phyloP scores from a whole-genome alignment of 2,888 invertebrate species.

The Epiblema foenella region DNA sequence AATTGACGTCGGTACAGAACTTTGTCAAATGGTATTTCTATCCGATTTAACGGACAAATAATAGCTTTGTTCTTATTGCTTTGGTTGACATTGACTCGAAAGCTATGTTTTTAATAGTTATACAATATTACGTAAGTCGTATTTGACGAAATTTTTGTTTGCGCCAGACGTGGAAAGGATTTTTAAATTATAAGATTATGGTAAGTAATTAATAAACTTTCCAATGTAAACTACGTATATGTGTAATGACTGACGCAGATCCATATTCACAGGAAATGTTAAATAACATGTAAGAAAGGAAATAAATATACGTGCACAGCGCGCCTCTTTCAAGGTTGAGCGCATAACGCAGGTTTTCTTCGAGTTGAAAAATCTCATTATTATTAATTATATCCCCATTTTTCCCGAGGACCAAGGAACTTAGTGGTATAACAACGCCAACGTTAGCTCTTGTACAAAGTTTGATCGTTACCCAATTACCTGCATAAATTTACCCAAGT shows the following conservation, averaged over 20 bases:
- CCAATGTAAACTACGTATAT: slow-evolving; percentile 38
- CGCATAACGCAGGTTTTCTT: slow-evolving; percentile 1
- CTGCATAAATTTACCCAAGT: slow-evolving; percentile 30
- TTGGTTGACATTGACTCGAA: slow-evolving; percentile 34
- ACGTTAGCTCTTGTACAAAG: slow-evolving; percentile 7
- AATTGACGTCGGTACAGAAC: slow-evolving; percentile 14
- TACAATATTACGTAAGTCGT: slow-evolving; percentile 18
- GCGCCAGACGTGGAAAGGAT: slow-evolving; percentile 11
- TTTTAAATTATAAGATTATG: slow-evolving; percentile 9
- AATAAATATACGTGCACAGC: slow-evolving; percentile 6
- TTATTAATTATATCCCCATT: slow-evolving; percentile 33
- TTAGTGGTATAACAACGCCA: slow-evolving; percentile 21
- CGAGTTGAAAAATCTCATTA: slow-evolving; percentile 36
- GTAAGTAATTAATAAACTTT: slow-evolving; percentile 33
- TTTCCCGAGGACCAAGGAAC: slow-evolving; percentile 9
- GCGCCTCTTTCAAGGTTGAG: slow-evolving; percentile 21
- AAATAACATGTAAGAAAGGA: slow-evolving; percentile 33
- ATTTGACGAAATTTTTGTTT: background rate
- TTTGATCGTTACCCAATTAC: slow-evolving; percentile 35
- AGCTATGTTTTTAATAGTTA: slow-evolving; percentile 22
- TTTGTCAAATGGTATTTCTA: slow-evolving; percentile 31
- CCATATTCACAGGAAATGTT: slow-evolving; percentile 39
- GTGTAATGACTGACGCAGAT: slow-evolving; percentile 38
- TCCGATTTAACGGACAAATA: slow-evolving; percentile 31
- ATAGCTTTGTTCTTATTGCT: slow-evolving; percentile 27